Evolutionary conservation across 2,113 vertebrate species (phyloP).

Genomic region (Limnothrissa miodon): DNA sequence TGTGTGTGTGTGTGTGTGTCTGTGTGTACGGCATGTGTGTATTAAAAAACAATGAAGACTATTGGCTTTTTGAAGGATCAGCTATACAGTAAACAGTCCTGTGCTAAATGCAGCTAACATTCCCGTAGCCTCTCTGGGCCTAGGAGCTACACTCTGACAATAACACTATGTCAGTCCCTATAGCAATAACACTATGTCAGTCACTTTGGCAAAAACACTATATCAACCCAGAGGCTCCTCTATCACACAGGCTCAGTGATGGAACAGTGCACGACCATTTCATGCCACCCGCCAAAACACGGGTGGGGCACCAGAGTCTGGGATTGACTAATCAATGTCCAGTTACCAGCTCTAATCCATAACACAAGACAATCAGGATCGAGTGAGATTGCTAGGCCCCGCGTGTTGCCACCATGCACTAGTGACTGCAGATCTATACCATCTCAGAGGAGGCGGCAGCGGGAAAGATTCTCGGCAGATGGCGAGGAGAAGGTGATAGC

Average conservation of each 20-base stretch:
- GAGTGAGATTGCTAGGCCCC: background rate
- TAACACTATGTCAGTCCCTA: background rate
- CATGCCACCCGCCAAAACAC: background rate
- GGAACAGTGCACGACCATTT: background rate
- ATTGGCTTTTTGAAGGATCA: too few relatives aligned
- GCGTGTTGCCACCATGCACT: background rate
- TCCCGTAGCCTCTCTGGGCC: background rate
- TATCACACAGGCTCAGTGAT: background rate
- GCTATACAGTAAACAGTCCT: too few relatives aligned
- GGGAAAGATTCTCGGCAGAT: background rate
- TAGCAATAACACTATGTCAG: background rate
- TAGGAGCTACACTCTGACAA: background rate
- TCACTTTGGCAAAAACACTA: background rate
- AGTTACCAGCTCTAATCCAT: background rate
- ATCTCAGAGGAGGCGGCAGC: background rate
- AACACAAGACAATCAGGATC: background rate
- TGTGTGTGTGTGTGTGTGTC: too few relatives aligned
- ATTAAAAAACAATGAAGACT: too few relatives aligned
- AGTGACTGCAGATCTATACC: background rate
- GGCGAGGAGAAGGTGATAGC: background rate
- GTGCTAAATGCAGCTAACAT: too few relatives aligned
- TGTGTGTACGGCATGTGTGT: too few relatives aligned
- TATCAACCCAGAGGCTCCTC: background rate
- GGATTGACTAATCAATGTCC: background rate
- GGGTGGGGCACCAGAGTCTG: background rate